These are phyloP conservation scores for Myzus persicae DNA, from an alignment of 1,140 invertebrate genomes.

Conservation along the genomic window DNA sequence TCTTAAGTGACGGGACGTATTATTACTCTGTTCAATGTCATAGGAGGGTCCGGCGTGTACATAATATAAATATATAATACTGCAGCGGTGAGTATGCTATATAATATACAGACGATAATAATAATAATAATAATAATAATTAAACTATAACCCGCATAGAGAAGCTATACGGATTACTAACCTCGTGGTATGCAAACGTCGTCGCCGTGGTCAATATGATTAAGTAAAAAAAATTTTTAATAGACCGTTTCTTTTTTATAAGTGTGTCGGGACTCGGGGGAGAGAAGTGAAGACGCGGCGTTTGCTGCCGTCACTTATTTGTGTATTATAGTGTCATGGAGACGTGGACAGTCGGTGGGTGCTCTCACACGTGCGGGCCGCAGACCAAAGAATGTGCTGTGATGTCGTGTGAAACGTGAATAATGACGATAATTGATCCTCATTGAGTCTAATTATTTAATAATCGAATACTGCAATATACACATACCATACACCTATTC, in stretches of 20 bases:
- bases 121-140: slow-evolving; percentile 40
- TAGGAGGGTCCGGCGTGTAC: slow-evolving; percentile 1
- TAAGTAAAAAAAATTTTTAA: slow-evolving; percentile 36
- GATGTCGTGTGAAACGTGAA: slow-evolving; percentile 17
- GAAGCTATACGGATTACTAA: slow-evolving; percentile 25
- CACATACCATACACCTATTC: background rate
- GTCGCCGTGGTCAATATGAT: slow-evolving; percentile 5
- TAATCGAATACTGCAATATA: background rate
- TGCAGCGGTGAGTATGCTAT: background rate
- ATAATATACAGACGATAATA: slow-evolving; percentile 8
- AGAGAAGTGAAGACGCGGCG: background rate
- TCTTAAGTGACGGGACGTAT: slow-evolving; percentile 41
- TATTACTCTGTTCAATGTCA: background rate
- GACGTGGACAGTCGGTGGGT: background rate
- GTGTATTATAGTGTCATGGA: background rate
- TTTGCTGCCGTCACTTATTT: background rate
- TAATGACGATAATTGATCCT: slow-evolving; percentile 42
- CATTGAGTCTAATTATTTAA: slow-evolving; percentile 49
- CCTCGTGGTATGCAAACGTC: slow-evolving; percentile 20
- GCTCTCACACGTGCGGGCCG: background rate
- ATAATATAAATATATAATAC: background rate
- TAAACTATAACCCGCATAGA: slow-evolving; percentile 48
- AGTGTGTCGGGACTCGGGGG: too few relatives aligned
- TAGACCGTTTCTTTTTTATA: slow-evolving; percentile 9
- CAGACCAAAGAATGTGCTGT: background rate